Conservation (phyloP, 2,888 invertebrate genomes). For the Drosophila austrosaltans region DNA sequence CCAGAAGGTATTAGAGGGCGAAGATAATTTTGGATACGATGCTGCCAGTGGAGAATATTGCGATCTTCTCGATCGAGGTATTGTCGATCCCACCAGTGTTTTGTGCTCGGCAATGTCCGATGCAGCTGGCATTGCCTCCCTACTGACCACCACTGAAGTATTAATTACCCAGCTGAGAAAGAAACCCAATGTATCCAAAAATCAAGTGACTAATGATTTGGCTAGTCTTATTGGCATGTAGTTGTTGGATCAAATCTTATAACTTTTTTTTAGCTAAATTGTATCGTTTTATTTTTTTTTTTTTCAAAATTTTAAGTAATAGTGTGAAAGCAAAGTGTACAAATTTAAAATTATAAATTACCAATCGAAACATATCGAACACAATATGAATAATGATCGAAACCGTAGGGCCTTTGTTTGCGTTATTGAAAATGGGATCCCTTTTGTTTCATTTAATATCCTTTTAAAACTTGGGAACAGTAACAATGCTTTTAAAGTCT, state of each 20-base stretch:
- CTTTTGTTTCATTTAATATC: no score
- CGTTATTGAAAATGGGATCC: no score
- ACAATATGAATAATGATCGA: no score
- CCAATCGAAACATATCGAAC: no score
- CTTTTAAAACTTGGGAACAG: no score
- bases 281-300: neutral
- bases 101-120: slow-evolving; percentile 95
- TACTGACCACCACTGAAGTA: slow-evolving; percentile 96
- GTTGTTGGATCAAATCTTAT: neutral
- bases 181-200: slow-evolving; percentile 87
- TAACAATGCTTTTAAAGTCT: no score
- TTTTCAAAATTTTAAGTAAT: no score
- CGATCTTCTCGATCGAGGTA: slow-evolving; percentile 95
- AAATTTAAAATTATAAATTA: no score
- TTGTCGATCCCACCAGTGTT: slow-evolving; percentile 96
- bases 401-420: no score
- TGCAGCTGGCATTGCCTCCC: slow-evolving; percentile 96
- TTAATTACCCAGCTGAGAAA: slow-evolving; percentile 97
- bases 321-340: no score
- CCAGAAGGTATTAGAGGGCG: slow-evolving; percentile 92
- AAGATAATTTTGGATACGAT: slow-evolving; percentile 92
- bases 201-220: slow-evolving; percentile 86
- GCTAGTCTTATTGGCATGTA: slow-evolving; percentile 87
- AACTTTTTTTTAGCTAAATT: neutral
- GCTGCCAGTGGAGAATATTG: slow-evolving; percentile 93